Base-by-base conservation (phyloP, 2,888 invertebrate species). In the Drosophila putrida region DNA sequence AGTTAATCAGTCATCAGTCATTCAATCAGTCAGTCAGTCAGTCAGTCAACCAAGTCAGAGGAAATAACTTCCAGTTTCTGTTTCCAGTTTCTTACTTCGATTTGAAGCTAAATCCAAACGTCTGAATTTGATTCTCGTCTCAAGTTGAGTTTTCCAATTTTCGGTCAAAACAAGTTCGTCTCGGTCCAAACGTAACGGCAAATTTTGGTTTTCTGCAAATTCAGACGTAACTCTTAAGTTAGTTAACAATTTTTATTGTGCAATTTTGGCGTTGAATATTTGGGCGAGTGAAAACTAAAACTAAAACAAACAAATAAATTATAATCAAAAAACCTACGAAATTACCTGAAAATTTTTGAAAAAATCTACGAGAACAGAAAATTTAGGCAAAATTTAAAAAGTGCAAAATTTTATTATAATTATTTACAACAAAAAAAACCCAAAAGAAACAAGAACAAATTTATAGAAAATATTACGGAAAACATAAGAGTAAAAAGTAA, bases 271-370 rank as follows among this genome's bases (percentile, higher is more conserved):
- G 63, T 72, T 63, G 58, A 70, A 64, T 61, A 53, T 78, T 83
- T 75, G 79, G 75, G 73, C 75, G 51, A 66, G 44, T 59, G 13
- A 43, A 62, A 49, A 25, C 58, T 53, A 61, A 39, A 31, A 50
- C 25, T 51, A 50, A 53, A 25, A 27, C n/a, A 62, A 43, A 55
- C 33, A 73, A 9, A 78, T 13, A 78, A 75, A 74, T 75, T 59
- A 51, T 71, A 86, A 85, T 81, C 75, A 78, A 81, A 66, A 76
- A 84, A 86, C 91, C 91, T 91, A 90, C 91, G 89, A 90, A 91
- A 90, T 91, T 91, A 91, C 91, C 91, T 91, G 91, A 91, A 83
- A 71, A 83, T 88, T 90, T 86, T 71, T 73, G 75, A 77, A 78
- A 77, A 78, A 87, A 73, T 79, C 73, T 78, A 81, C 63, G 54